A percentile compares a stretch with the other conserved stretches of the same genome.
Evolutionary conservation across 2,113 vertebrate species (phyloP).

Genomic region (Oophaga pumilio): DNA sequence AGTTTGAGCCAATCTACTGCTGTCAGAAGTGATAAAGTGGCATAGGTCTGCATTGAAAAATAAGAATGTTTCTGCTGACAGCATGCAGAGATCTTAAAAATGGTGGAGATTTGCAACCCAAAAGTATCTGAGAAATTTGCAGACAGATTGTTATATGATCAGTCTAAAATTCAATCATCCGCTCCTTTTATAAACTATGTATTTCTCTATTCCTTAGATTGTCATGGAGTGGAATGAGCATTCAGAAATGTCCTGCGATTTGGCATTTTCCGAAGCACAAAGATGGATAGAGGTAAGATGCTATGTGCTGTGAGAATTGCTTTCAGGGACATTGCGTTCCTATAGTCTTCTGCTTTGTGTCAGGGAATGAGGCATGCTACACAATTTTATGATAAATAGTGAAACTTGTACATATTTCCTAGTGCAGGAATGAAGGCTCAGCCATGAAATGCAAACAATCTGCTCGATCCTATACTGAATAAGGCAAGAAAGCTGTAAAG

Average conservation of each 20-base stretch:
- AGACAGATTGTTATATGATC: neutral
- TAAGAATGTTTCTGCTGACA: too few relatives aligned
- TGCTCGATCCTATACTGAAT: neutral
- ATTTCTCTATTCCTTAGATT: constrained; percentile 17
- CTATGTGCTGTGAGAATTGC: neutral
- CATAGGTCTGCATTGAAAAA: neutral
- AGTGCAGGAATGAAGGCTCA: neutral
- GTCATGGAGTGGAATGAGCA: constrained; percentile 81
- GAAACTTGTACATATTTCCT: neutral
- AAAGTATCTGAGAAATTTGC: too few relatives aligned
- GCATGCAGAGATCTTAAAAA: too few relatives aligned
- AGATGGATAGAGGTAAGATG: constrained; percentile 89
- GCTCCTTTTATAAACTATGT: neutral
- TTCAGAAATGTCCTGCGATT: constrained; percentile 70
- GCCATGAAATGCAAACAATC: constrained; percentile 8
- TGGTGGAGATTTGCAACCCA: too few relatives aligned
- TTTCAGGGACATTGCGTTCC: neutral
- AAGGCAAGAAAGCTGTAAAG: neutral
- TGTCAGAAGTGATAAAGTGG: neutral
- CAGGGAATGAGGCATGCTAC: neutral
- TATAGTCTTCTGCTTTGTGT: neutral
- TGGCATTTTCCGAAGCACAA: constrained; percentile 82
- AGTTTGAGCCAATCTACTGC: too few relatives aligned
- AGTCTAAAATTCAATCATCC: neutral
- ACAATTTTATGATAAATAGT: neutral